Percentiles rank a stretch among this genome's conserved stretches.
Conservation (phyloP, 2,113 vertebrate genomes). For the Ochotona princeps region DNA sequence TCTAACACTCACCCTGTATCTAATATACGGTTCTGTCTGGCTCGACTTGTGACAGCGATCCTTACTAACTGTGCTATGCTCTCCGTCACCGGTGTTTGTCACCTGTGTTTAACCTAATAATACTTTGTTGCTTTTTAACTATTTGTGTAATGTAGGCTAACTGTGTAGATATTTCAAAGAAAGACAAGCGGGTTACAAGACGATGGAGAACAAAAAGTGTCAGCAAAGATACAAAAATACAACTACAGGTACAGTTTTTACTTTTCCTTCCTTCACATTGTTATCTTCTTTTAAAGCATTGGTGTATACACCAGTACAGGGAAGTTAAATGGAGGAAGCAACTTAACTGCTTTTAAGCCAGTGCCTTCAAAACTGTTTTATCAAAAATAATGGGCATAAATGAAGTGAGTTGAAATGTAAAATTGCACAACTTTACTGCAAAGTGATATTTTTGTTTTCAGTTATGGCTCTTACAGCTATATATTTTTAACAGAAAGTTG, state of each 20-base stretch:
- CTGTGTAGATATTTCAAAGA: slow-evolving; percentile 99
- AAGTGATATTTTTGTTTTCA: slow-evolving; percentile 17
- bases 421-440: background rate
- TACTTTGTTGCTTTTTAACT: slow-evolving; percentile 88
- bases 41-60: slow-evolving; percentile 75
- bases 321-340: background rate
- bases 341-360: slow-evolving; percentile 22
- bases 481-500: slow-evolving; percentile 67
- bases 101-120: slow-evolving; percentile 88
- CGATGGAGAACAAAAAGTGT: slow-evolving; percentile 99
- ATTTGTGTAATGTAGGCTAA: slow-evolving; percentile 94
- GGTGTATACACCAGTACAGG: background rate
- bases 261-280: slow-evolving; percentile 49
- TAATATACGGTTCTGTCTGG: slow-evolving; percentile 46
- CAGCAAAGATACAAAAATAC: slow-evolving; percentile 99
- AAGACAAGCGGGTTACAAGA: slow-evolving; percentile 99
- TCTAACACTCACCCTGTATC: background rate
- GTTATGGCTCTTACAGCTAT: slow-evolving; percentile 41
- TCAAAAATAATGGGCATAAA: slow-evolving; percentile 11
- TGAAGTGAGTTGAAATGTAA: slow-evolving; percentile 31
- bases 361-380: background rate
- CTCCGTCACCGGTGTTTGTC: slow-evolving; percentile 69
- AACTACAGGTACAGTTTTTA: slow-evolving; percentile 94
- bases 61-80: slow-evolving; percentile 84
- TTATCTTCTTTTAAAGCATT: background rate